Evolutionary conservation across 2,113 vertebrate species (phyloP).

Genomic region (Agapornis roseicollis): DNA sequence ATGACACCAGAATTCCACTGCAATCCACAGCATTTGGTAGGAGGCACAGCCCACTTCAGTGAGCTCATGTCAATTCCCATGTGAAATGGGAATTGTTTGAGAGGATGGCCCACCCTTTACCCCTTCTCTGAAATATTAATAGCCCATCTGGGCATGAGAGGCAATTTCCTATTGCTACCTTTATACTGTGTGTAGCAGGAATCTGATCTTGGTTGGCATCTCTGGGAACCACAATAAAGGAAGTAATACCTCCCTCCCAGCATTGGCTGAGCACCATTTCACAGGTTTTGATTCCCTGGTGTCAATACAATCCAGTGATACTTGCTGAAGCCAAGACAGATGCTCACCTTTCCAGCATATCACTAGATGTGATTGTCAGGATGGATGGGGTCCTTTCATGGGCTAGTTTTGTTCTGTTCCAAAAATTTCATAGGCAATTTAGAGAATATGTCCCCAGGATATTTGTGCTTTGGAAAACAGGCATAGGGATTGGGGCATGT

Average conservation of each 20-base stretch:
- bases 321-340: neutral
- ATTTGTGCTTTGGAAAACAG: neutral
- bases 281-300: neutral
- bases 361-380: neutral
- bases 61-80: neutral
- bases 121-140: neutral
- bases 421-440: neutral
- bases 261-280: neutral
- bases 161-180: neutral
- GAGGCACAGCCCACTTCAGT: neutral
- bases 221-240: neutral
- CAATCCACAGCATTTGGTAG: neutral
- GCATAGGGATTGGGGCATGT: neutral
- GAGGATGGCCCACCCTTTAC: neutral
- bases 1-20: neutral
- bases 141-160: neutral
- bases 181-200: neutral
- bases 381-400: neutral
- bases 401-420: neutral
- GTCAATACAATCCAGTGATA: rapidly evolving
- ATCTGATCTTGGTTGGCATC: neutral
- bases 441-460: neutral
- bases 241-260: neutral
- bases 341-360: neutral
- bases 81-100: neutral